A percentile compares a stretch with the other conserved stretches of the same genome.
These are phyloP conservation scores for Leucoraja ocellata DNA, from an alignment of 2,797 vertebrate genomes.

Conservation along the genomic window DNA sequence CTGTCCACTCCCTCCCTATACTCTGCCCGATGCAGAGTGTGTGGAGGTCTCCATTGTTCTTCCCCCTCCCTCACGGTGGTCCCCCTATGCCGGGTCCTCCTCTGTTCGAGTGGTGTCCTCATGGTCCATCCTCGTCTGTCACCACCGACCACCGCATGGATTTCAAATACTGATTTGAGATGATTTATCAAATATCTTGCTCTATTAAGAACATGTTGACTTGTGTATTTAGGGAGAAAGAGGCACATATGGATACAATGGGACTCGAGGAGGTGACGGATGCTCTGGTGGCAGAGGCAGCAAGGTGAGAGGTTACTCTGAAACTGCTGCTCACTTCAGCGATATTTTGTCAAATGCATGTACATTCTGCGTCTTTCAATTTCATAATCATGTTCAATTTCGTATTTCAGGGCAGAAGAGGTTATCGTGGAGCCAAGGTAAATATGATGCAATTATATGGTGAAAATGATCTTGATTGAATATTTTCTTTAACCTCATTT, in stretches of 20 bases:
- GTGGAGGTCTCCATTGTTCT: too few relatives aligned
- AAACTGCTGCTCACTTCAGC: too few relatives aligned
- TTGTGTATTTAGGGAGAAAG: slow-evolving; percentile 64
- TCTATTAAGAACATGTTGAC: background rate
- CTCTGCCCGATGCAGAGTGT: too few relatives aligned
- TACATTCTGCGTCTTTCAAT: background rate
- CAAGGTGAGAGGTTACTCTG: slow-evolving; percentile 56
- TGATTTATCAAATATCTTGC: background rate
- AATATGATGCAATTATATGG: slow-evolving; percentile 44
- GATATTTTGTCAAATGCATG: background rate
- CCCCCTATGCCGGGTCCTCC: too few relatives aligned
- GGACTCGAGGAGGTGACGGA: slow-evolving; percentile 65
- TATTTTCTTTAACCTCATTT: background rate
- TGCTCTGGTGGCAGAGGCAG: slow-evolving; percentile 65
- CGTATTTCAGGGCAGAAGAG: slow-evolving; percentile 64
- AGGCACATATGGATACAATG: slow-evolving; percentile 61
- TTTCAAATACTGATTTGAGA: background rate
- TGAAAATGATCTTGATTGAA: background rate
- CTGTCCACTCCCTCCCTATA: too few relatives aligned
- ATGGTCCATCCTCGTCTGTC: too few relatives aligned
- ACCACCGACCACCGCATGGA: too few relatives aligned
- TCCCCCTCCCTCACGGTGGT: too few relatives aligned
- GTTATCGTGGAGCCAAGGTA: slow-evolving; percentile 66
- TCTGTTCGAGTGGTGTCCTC: too few relatives aligned
- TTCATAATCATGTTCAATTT: slow-evolving; percentile 3